Conservation (phyloP, 2,797 vertebrate genomes). For the Oophaga sylvatica region DNA sequence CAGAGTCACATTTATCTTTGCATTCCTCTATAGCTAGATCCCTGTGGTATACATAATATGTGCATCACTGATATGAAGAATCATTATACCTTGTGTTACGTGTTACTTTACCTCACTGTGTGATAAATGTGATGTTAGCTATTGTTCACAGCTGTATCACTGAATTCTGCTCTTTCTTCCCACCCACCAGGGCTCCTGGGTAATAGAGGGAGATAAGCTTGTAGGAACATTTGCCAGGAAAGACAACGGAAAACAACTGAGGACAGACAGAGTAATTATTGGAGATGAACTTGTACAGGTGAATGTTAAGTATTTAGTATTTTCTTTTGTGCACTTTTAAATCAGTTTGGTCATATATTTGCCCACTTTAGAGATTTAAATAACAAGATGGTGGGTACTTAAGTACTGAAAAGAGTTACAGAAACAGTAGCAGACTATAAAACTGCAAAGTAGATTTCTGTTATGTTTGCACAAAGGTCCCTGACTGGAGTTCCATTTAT, state of each 20-base stretch:
- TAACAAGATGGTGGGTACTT: too few species aligned
- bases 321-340: neutral
- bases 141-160: neutral
- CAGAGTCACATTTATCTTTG: too few species aligned
- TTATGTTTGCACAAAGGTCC: too few species aligned
- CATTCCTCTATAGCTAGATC: too few species aligned
- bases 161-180: neutral
- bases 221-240: conserved; percentile 83
- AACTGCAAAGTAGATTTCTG: too few species aligned
- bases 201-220: conserved; percentile 77
- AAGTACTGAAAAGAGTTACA: too few species aligned
- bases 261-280: conserved; percentile 75
- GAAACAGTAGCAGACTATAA: too few species aligned
- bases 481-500: too few species aligned
- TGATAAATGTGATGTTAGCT: neutral
- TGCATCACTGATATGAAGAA: neutral
- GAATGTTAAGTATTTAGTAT: conserved; percentile 44
- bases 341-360: neutral
- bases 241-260: conserved; percentile 87
- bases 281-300: conserved; percentile 88
- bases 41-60: neutral
- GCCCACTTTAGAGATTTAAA: neutral
- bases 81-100: neutral
- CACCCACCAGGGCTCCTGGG: conserved; percentile 83
- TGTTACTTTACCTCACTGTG: neutral